phyloP scores from a whole-genome alignment of 92 coral and sea anemone genomes.

The Heteractis magnifica region DNA sequence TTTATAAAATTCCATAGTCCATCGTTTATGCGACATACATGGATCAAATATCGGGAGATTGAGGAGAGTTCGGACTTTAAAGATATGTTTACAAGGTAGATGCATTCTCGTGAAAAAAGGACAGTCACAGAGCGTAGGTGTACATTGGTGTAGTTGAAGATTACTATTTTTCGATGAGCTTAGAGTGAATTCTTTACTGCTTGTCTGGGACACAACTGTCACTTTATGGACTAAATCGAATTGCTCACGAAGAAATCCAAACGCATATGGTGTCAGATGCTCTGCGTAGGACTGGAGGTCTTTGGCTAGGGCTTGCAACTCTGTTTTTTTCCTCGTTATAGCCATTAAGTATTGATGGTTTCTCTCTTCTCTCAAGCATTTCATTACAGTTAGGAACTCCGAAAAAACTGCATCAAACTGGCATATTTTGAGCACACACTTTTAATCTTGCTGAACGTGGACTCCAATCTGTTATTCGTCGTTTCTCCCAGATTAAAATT shows the following conservation, averaged over 20 bases:
- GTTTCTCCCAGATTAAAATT: constrained; percentile 55
- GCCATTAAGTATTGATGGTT: constrained; percentile 51
- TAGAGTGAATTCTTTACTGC: constrained; percentile 14
- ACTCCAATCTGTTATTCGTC: constrained; percentile 58
- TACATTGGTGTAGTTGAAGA: constrained; percentile 28
- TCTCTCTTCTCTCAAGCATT: constrained; percentile 38
- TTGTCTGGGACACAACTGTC: constrained; percentile 25
- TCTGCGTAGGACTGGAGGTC: constrained; percentile 43
- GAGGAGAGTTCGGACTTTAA: constrained; percentile 41
- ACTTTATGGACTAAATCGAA: constrained; percentile 24
- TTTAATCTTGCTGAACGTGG: constrained; percentile 53
- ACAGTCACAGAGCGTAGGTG: constrained; percentile 40
- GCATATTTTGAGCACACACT: constrained; percentile 55
- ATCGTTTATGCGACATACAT: constrained; percentile 38
- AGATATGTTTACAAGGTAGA: constrained; percentile 61
- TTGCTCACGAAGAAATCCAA: constrained; percentile 36
- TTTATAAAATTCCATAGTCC: constrained; percentile 56
- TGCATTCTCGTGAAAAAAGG: constrained; percentile 42
- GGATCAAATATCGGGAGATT: constrained; percentile 45
- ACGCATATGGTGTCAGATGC: constrained; percentile 50
- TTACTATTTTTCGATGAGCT: constrained; percentile 12
- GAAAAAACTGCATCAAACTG: constrained; percentile 44
- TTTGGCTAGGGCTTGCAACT: constrained; percentile 20
- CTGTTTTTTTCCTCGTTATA: constrained; percentile 29
- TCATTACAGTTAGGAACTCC: constrained; percentile 34